Conservation (phyloP, 2,888 invertebrate genomes). For the Rhorus exstirpatorius region DNA sequence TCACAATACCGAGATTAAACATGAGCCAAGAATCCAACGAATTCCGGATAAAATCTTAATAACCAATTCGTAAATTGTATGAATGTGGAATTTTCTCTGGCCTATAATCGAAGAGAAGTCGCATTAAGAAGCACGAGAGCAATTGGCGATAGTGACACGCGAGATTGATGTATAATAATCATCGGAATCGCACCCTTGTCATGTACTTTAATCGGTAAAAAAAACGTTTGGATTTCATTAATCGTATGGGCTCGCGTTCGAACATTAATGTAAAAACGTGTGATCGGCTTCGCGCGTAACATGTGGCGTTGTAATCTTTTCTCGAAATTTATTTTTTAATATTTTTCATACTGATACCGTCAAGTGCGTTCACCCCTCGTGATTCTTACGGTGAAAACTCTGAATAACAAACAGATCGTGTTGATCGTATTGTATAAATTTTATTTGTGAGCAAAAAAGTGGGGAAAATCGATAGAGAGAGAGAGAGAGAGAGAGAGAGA, state of each 20-base stretch:
- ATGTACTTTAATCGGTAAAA: too few relatives aligned
- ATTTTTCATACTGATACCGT: slow-evolving; percentile 19
- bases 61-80: not conserved
- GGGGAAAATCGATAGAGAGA: slow-evolving; percentile 12
- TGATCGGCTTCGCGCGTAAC: slow-evolving; percentile 11
- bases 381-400: slow-evolving; percentile 12
- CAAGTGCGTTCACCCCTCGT: slow-evolving; percentile 38
- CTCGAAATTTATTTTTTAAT: slow-evolving; percentile 11
- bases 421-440: not conserved
- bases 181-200: slow-evolving; percentile 1
- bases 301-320: slow-evolving; percentile 32
- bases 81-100: slow-evolving; percentile 12
- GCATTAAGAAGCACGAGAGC: slow-evolving; percentile 13
- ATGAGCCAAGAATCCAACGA: not conserved
- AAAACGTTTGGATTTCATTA: slow-evolving; percentile 13
- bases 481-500: slow-evolving; percentile 6
- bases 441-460: slow-evolving; percentile 20
- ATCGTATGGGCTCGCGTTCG: slow-evolving; percentile 7
- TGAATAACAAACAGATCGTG: slow-evolving; percentile 24
- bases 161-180: slow-evolving; percentile 37
- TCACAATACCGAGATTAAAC: slow-evolving; percentile 32
- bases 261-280: slow-evolving; percentile 2
- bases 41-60: slow-evolving; percentile 6
- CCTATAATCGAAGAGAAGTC: not conserved
- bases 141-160: slow-evolving; percentile 14